Percentiles rank a stretch among this genome's conserved stretches.
Conservation (phyloP, 1,140 invertebrate genomes). For the Euura saliciscinereae region DNA sequence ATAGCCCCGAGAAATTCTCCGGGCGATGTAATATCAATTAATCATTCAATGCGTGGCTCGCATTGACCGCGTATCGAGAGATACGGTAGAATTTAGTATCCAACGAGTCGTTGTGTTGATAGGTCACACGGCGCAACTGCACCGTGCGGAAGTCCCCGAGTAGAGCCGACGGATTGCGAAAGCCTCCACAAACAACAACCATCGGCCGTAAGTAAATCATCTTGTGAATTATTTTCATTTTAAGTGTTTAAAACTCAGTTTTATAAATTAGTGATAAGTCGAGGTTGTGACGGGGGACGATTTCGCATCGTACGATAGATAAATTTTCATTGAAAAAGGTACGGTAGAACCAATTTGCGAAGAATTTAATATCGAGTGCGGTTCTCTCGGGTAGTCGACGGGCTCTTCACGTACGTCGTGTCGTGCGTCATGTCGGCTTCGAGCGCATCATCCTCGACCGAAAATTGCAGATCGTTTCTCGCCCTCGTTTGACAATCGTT, state of each 20-base stretch:
- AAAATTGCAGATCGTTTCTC: constrained; percentile 1
- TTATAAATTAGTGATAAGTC: constrained; percentile 22
- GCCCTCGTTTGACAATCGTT: no score
- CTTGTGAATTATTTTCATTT: constrained; percentile 35
- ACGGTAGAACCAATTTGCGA: constrained; percentile 19
- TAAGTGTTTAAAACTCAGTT: constrained; percentile 24
- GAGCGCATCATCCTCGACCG: constrained; percentile 28
- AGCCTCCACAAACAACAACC: constrained; percentile 59
- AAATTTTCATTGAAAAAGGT: constrained; percentile 11
- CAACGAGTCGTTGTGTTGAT: neutral
- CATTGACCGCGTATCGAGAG: no score
- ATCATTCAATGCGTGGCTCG: neutral
- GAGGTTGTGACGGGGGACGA: constrained; percentile 19
- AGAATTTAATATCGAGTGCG: constrained; percentile 21
- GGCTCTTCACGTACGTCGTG: constrained; percentile 28
- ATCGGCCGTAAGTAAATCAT: constrained; percentile 57
- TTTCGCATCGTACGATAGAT: constrained; percentile 19
- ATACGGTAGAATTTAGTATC: neutral
- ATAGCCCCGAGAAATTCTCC: neutral
- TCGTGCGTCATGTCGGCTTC: constrained; percentile 40
- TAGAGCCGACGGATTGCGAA: constrained; percentile 51
- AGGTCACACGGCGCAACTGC: neutral
- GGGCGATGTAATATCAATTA: neutral
- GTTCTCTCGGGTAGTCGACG: constrained; percentile 16
- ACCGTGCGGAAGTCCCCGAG: constrained; percentile 42